Base-by-base conservation (phyloP, 2,797 vertebrate species). In the Melanotaenia parkinsoni region DNA sequence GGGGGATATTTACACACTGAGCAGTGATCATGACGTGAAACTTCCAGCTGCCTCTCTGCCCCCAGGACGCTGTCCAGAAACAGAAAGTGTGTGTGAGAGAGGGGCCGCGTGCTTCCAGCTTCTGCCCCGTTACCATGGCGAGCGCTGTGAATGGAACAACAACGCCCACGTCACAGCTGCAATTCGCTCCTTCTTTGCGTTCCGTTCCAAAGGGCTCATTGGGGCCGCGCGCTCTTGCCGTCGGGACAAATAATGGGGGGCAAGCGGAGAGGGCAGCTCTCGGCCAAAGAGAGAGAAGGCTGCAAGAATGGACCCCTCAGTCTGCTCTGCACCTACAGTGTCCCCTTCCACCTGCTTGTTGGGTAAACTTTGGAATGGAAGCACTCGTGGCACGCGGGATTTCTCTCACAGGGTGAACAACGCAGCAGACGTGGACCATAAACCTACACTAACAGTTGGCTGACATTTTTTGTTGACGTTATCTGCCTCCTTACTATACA, bases 71-170 rank as follows among this genome's bases (percentile, higher is more conserved):
- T 93, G 95, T 96, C 95, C 95, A 93, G 92, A 91, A 54, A 54
- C 24, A 26, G 40, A 45, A 16, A 18, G 40, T 5, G 40, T 18
- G 40, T 1, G 92, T 96, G 94, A 40, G n/a, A 26, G 95, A 94
- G 94, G 93, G 72, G 79, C 77, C 54, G 95, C 96, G 95, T 98
- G 96, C 96, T 97, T 97, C 92, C 92, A 93, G 92, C 95, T 92
- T 94, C 92, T 94, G 95, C 89, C 90, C 94, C 94, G 97, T 98
- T 98, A 95, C 97, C 96, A 98, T 98, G 96, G 96, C 87, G 93
- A 97, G 92, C 63, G 76, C 94, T 94, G 90, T 95, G 94, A 94
- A 95, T 93, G 94, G 96, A 97, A 96, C 95, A 96, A 96, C 95
- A 92, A 95, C 95, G 94, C 95, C 93, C 93, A 95, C 95, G 96